phyloP scores from a whole-genome alignment of 2,797 vertebrate genomes.

The Myotis daubentonii region DNA sequence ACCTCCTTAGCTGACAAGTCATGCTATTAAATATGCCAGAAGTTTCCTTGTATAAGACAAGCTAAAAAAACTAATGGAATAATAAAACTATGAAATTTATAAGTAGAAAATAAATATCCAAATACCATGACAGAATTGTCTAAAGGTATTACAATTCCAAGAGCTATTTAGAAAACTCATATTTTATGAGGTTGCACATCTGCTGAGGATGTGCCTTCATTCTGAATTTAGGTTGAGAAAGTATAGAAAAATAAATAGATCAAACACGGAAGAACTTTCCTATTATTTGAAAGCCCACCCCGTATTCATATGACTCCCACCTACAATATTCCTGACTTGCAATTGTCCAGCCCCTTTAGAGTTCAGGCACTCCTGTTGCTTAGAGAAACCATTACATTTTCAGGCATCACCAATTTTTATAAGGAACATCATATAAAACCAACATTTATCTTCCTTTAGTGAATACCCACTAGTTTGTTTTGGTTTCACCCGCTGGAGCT shows the following conservation, averaged over 20 bases:
- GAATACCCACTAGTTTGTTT: not conserved
- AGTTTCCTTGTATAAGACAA: not conserved
- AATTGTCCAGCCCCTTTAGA: not conserved
- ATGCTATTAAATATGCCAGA: not conserved
- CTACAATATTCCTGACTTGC: not conserved
- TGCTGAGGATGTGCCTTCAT: not conserved
- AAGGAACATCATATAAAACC: not conserved
- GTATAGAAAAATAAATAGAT: not conserved
- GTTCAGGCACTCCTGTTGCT: not conserved
- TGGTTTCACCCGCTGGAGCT: not conserved
- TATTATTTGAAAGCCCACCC: not conserved
- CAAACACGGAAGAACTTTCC: not conserved
- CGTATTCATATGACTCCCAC: not conserved
- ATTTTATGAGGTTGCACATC: not conserved
- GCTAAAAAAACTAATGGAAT: not conserved
- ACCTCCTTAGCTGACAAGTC: not conserved
- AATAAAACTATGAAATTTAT: not conserved
- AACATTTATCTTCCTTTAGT: not conserved
- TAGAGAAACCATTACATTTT: not conserved
- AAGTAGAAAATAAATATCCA: constrained; percentile 27
- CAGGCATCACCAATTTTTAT: not conserved
- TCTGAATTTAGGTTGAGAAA: not conserved
- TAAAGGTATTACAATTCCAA: not conserved
- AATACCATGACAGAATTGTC: not conserved
- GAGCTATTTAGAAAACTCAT: not conserved